Evolutionary conservation across 2,113 vertebrate genomes (phyloP), one percentile per base, ranked within the genome.

Genomic region (Bostrychus sinensis): DNA sequence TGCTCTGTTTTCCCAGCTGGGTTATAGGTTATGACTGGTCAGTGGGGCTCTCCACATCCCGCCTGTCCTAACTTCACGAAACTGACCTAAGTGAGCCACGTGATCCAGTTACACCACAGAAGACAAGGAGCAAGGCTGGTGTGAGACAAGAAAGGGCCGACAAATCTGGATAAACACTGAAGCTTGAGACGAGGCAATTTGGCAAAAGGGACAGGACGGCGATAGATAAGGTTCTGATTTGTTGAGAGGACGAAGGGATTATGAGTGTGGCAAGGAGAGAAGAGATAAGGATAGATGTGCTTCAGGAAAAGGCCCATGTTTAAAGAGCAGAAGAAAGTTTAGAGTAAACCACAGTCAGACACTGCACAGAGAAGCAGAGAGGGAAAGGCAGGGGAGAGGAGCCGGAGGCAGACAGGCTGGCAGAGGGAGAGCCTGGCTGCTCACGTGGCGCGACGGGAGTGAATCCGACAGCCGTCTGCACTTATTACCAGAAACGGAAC

Each of bases 381-480:
- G 75, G 72, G 5, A 54, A 66, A 53, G 80, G 68, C 66, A 75
- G 70, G 45, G 69, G 76, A 75, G 64, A 71, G 70, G 58, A 75
- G 83, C 75, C 63, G 41, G 75, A 82, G 82, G 82, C 75, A 67
- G 78, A 62, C 74, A 25, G 53, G 67, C 77, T 65, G 83, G 72
- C 70, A 69, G 72, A 81, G 74, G 66, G n/a, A 80, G 76, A 78
- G 79, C 71, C 75, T 62, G 67, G 17, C 32, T 38, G 80, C 73
- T 92, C 81, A 88, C 77, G 70, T 80, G 85, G 75, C 56, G 32
- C 72, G 70, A 89, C 51, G 56, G 65, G 86, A 91, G 77, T 25
- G 42, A 89, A 88, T 80, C 86, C n/a, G 88, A 91, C 88, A 90
- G 88, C 85, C 77, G 71, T 91, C 89, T 70, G 56, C 86, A 82